Conservation (phyloP, 2,797 vertebrate genomes). For the Gobio occitaniae region DNA sequence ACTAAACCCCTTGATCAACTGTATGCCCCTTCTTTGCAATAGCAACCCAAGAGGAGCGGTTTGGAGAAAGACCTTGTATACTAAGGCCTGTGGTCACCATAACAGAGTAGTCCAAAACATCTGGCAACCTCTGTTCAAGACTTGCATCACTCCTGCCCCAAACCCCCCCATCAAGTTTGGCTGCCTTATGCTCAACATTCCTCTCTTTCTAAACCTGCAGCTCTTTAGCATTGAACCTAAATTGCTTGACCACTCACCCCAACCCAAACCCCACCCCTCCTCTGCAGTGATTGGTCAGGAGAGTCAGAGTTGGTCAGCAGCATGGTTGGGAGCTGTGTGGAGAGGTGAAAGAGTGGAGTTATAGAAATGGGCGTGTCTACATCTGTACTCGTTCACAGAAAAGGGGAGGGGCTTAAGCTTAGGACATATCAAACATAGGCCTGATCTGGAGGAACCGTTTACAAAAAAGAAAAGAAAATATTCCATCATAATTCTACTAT, state of each 20-base stretch:
- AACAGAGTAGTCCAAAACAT: constrained; percentile 69
- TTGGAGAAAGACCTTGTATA: constrained; percentile 62
- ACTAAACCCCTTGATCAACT: constrained; percentile 39
- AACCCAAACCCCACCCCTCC: constrained; percentile 20
- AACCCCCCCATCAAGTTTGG: constrained; percentile 20
- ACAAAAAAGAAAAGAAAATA: constrained; percentile 45
- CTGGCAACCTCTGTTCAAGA: constrained; percentile 62
- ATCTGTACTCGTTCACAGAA: constrained; percentile 12
- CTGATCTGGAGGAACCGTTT: constrained; percentile 65
- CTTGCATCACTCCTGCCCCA: constrained; percentile 36
- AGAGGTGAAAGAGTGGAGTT: constrained; percentile 35
- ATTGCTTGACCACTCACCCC: constrained; percentile 58
- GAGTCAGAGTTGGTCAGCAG: constrained; percentile 51
- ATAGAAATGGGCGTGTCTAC: constrained; percentile 22
- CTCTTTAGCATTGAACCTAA: constrained; percentile 63
- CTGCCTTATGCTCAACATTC: constrained; percentile 36
- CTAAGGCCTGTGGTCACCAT: constrained; percentile 56
- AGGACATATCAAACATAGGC: constrained; percentile 54
- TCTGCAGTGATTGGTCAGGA: constrained; percentile 43
- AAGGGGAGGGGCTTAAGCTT: constrained; percentile 46
- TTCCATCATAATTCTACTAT: constrained; percentile 58
- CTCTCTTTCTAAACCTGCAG: constrained; percentile 41
- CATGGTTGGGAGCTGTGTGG: constrained; percentile 48
- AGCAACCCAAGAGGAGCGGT: constrained; percentile 70
- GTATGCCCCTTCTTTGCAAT: constrained; percentile 63